Percentiles rank a stretch among this genome's conserved stretches.
phyloP scores from a whole-genome alignment of 2,113 vertebrate genomes.

The Mormyrus lacerda region DNA sequence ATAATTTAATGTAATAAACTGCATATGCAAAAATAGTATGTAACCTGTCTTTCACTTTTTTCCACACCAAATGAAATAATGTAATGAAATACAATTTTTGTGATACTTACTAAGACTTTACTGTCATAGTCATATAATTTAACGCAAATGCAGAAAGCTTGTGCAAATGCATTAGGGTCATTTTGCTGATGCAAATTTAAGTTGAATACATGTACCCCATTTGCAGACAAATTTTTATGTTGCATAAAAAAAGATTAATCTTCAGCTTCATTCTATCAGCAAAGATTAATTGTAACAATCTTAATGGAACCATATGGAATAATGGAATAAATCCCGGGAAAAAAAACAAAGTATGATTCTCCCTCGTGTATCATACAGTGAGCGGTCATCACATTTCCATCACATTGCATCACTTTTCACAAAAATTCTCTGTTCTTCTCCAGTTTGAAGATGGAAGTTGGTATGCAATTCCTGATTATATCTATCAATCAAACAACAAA shows the following conservation, averaged over 20 bases:
- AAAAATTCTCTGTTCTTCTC: neutral
- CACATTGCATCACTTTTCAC: neutral
- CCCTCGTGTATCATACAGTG: neutral
- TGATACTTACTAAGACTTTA: neutral
- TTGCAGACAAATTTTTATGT: neutral
- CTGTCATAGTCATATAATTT: neutral
- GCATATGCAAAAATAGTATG: neutral
- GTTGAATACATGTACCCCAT: neutral
- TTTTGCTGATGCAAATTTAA: neutral
- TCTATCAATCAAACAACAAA: neutral
- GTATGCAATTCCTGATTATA: neutral
- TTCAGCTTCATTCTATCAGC: neutral
- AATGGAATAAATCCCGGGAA: neutral
- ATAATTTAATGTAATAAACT: neutral
- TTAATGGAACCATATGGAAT: neutral
- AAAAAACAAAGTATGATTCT: neutral
- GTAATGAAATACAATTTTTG: neutral
- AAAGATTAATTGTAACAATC: neutral
- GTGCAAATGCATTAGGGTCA: neutral
- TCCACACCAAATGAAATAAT: neutral
- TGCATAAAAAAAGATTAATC: neutral
- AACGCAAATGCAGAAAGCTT: neutral
- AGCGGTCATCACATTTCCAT: neutral
- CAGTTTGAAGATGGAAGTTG: neutral
- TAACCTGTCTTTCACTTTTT: neutral